phyloP scores from a whole-genome alignment of 2,888 invertebrate genomes.

The Nomada hirtipes region DNA sequence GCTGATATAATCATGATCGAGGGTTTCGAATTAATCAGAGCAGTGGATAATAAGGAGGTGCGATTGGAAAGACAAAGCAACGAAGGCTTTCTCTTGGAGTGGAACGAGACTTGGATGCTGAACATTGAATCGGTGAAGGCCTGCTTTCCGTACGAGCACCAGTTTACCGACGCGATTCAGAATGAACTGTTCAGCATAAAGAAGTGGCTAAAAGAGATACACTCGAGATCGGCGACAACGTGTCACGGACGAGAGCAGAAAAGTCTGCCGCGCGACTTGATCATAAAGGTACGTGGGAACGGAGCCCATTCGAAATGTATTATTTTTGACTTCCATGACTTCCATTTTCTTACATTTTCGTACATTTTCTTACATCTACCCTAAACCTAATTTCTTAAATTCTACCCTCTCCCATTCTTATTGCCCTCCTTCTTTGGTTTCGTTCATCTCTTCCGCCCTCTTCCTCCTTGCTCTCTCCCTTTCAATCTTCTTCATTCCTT shows the following conservation, averaged over 20 bases:
- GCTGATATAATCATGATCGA: constrained; percentile 90
- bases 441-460: too few relatives aligned
- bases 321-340: too few relatives aligned
- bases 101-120: constrained; percentile 91
- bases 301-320: not conserved
- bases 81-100: constrained; percentile 89
- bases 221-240: constrained; percentile 80
- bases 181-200: constrained; percentile 95
- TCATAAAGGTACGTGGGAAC: constrained; percentile 89
- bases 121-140: constrained; percentile 88
- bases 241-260: constrained; percentile 87
- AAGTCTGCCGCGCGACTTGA: constrained; percentile 94
- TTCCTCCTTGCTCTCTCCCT: too few relatives aligned
- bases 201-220: constrained; percentile 97
- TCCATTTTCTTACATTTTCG: too few relatives aligned
- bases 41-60: constrained; percentile 88
- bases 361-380: too few relatives aligned
- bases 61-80: constrained; percentile 90
- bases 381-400: too few relatives aligned
- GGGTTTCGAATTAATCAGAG: constrained; percentile 88
- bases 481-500: too few relatives aligned
- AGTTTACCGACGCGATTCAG: constrained; percentile 94
- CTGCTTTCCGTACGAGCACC: constrained; percentile 94
- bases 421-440: too few relatives aligned
- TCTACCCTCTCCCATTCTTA: too few relatives aligned